Evolutionary conservation across 2,888 invertebrate species (phyloP).

Genomic region (Acronicta leporina): DNA sequence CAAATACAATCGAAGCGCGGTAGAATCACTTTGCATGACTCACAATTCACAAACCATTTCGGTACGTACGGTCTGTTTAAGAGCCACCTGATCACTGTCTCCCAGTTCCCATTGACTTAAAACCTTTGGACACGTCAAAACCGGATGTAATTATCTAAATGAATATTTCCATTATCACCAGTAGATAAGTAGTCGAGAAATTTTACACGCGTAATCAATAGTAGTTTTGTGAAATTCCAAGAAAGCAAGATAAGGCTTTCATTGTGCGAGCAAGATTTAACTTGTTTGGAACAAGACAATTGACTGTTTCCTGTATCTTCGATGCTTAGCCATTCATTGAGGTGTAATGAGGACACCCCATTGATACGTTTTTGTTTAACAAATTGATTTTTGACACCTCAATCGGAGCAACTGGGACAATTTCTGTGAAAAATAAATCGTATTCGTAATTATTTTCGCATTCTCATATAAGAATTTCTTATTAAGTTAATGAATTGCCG

Average conservation of each 20-base stretch:
- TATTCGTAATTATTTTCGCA: neutral
- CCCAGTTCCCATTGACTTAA: constrained; percentile 15
- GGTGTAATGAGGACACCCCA: constrained; percentile 22
- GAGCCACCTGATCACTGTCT: neutral
- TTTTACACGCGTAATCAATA: constrained; percentile 61
- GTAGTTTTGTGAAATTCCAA: constrained; percentile 53
- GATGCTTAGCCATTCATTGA: constrained; percentile 25
- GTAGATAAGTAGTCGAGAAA: constrained; percentile 62
- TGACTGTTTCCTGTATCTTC: constrained; percentile 25
- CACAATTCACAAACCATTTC: neutral
- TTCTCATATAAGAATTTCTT: neutral
- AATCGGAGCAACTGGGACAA: constrained; percentile 4
- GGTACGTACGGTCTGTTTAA: neutral
- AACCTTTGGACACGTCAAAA: constrained; percentile 1
- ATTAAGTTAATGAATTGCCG: neutral
- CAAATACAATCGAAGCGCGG: too few relatives aligned
- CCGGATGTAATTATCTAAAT: constrained; percentile 36
- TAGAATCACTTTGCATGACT: neutral
- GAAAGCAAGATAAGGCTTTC: constrained; percentile 49
- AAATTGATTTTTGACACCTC: constrained; percentile 13
- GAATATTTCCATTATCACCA: constrained; percentile 32
- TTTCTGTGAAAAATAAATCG: constrained; percentile 3
- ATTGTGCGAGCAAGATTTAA: constrained; percentile 50
- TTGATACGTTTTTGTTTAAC: constrained; percentile 21
- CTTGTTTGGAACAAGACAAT: constrained; percentile 46